Base-by-base conservation (phyloP, 2,113 vertebrate species). In the Platichthys flesus region DNA sequence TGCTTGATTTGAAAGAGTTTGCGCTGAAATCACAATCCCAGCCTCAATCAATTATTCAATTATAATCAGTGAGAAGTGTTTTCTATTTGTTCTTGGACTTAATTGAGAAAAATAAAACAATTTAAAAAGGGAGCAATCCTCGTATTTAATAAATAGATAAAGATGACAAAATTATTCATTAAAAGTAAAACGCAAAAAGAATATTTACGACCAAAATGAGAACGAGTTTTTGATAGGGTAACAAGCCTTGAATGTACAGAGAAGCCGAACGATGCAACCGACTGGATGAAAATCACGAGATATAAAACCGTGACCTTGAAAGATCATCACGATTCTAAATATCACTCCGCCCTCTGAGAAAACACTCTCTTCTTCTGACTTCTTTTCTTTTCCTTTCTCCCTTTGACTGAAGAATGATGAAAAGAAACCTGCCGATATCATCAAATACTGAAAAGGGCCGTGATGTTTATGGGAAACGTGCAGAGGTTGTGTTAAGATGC, bases 401-500 rank as follows among this genome's bases (percentile, higher is more conserved):
- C 28, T 78, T 75, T 66, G 47, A 73, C 52, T 10, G 51, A 13
- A 64, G 52, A 52, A 76, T 66, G 31, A 31, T 7, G 31, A 3
- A 3, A 55, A 64, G 62, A 45, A 71, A 56, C 68, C 45, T 65
- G 18, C 9, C 57, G 14, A 52, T 51, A 26, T 74, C 52, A 78
- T 61, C 56, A 81, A 79, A 60, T 82, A 35, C 42, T 82, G 54
- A 82, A 60, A 73, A 76, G 20, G 20, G 63, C 2, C 1, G 35
- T 67, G 62, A 78, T 78, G 67, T 76, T 71, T 64, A 86, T 64
- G 65, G 78, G 59, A 70, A 64, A 55, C 51, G 40, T 42, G 12
- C 66, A 71, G 73, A 55, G 75, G 78, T 35, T 56, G 24, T 88
- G 61, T 79, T 63, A 70, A 63, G 76, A 83, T 65, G 65, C 62